Base-by-base conservation (phyloP, 1,140 invertebrate species). In the Galleria mellonella region DNA sequence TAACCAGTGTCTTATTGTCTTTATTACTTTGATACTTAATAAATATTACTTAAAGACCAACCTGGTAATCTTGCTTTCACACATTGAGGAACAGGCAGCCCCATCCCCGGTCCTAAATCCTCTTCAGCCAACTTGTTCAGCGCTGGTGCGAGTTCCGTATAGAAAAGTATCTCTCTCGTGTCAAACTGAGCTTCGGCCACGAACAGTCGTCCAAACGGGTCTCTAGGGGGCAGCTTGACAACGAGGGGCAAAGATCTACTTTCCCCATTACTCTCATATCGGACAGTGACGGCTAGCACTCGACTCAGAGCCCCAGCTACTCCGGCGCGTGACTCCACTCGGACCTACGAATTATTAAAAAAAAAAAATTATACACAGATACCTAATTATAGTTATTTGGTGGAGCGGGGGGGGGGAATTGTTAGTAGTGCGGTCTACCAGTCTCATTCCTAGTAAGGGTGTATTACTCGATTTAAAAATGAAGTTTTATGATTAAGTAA, bases 141-240 rank as follows among this genome's bases (percentile, higher is more conserved):
- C 9, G 60, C 76, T 15, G 76, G 71, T 48, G 83, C 87, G 71
- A 93, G 89, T 88, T 93, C 89, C 0, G 93, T 94, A 70, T 94
- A 95, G 81, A 95, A 94, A 49, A 93, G 91, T 57, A 94, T 94
- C 78, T 94, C 93, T 35, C 93, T 87, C 0, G 93, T 89, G 77
- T 94, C 93, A 66, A 94, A 94, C 74, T 94, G 93, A 0, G 92
- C 93, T 67, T 94, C 92, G 27, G 91, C 92, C 23, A 94, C 92
- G 69, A 94, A 94, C 46, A 91, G 91, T 17, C 93, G 83, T 45
- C 90, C 92, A 78, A 92, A 94, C 2, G 91, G 91, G 77, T 93
- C 92, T 60, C 90, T 90, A 6, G 91, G 94, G 31, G 93, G 88
- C 5, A 94, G 86, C 65, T 95, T 96, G 43, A 94, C 90, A 30